Evolutionary conservation across 1,140 invertebrate species (phyloP).

Genomic region (Chionoecetes opilio): DNA sequence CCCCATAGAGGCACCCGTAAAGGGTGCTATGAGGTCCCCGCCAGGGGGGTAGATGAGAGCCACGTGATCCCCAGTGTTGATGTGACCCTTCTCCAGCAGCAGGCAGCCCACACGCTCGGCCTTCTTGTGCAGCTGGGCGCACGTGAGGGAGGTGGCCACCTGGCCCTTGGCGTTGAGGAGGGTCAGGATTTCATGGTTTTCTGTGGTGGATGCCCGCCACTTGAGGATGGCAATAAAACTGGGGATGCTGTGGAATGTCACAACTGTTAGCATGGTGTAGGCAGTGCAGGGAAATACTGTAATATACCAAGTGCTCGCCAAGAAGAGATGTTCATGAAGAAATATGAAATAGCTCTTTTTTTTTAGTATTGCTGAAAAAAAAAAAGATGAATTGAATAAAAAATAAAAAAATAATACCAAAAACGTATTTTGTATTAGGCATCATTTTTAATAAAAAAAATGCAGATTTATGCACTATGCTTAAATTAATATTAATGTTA

Average conservation of each 20-base stretch:
- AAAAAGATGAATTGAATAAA: too few relatives aligned
- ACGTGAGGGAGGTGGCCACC: constrained; percentile 94
- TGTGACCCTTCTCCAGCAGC: constrained; percentile 95
- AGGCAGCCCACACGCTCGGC: constrained; percentile 98
- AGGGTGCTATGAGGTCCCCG: constrained; percentile 98
- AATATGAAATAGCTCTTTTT: too few relatives aligned
- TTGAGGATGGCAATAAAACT: constrained; percentile 98
- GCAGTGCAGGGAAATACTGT: too few relatives aligned
- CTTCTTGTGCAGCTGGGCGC: constrained; percentile 98
- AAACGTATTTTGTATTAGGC: too few relatives aligned
- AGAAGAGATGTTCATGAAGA: too few relatives aligned
- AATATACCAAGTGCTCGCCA: too few relatives aligned
- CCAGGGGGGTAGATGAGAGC: constrained; percentile 99
- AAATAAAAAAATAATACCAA: too few relatives aligned
- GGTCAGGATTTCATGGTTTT: constrained; percentile 99
- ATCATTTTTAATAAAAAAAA: too few relatives aligned
- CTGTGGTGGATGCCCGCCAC: constrained; percentile 96
- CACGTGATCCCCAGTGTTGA: constrained; percentile 99
- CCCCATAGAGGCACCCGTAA: constrained; percentile 99
- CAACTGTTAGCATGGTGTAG: not conserved
- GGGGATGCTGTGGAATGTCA: constrained; percentile 89
- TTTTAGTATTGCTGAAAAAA: too few relatives aligned
- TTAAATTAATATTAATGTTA: too few relatives aligned
- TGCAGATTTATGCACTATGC: too few relatives aligned
- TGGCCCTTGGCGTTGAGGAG: constrained; percentile 97